Base-by-base conservation (phyloP, 92 coral and sea anemone genomes). In the Epizoanthus stellaris region DNA sequence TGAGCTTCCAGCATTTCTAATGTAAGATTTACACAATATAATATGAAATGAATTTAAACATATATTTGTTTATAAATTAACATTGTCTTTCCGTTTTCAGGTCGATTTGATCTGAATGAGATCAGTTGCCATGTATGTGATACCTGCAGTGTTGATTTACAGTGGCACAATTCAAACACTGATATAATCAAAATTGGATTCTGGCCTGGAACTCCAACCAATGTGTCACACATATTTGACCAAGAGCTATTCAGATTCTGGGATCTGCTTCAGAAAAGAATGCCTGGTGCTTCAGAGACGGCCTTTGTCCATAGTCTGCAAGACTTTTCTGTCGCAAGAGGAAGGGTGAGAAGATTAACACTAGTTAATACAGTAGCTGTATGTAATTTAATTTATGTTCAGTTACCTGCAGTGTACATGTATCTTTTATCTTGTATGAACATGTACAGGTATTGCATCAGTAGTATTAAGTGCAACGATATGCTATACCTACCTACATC, bases 201-300 rank as follows among this genome's bases (percentile, higher is more conserved):
- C 59, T 87, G 90, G 90, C 87, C 86, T n/a, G 89, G 89, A 10
- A 86, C 77, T 30, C 75, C 76, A 52, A 20, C 85, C n/a, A 47
- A 69, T 23, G 9, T 40, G 7, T 65, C 76, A 20, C 76, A 87
- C 49, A 43, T 87, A 8, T 87, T 87, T 81, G 72, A 81, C 75
- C 70, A 80, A 63, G 81, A 81, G 30, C 73, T 87, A 34, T 87
- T 87, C 39, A 58, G 30, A 40, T 38, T 43, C 61, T 87, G 90
- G 90, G 87, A 87, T 70, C 20, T 71, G 34, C 52, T 80, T 30
- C 90, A 87, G 66, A 87, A 87, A 72, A 15, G 82, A 73, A 87
- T 80, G 90, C 90, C 90, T 52, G 87, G 90, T 67, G 61, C 80
- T 19, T 87, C 90, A 17, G 87, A 87, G 70, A 23, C 25, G 42